phyloP scores from a whole-genome alignment of 2,888 invertebrate genomes.

The Acleris cristana region DNA sequence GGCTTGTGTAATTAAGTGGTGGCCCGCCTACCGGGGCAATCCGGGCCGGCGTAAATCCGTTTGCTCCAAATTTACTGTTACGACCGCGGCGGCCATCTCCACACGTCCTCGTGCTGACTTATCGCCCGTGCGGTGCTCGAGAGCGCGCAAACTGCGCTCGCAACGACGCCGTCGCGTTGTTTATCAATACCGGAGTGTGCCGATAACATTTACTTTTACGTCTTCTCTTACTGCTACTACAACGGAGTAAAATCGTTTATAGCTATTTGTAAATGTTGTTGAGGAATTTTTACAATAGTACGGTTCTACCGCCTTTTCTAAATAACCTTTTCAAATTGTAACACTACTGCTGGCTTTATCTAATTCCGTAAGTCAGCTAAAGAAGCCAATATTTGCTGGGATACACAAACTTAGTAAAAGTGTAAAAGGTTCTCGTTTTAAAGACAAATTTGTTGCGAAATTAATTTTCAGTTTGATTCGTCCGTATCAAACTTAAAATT shows the following conservation, averaged over 20 bases:
- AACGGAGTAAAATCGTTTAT: not conserved
- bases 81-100: slow-evolving; percentile 57
- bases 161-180: slow-evolving; percentile 21
- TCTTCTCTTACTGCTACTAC: not conserved
- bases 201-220: slow-evolving; percentile 3
- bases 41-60: slow-evolving; percentile 65
- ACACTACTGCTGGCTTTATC: too few species aligned
- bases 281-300: too few species aligned
- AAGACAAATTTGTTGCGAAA: too few species aligned
- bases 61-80: slow-evolving; percentile 81
- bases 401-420: too few species aligned
- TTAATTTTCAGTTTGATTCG: too few species aligned
- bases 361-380: too few species aligned
- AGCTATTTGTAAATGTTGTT: too few species aligned
- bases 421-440: too few species aligned
- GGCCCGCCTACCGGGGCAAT: slow-evolving; percentile 57
- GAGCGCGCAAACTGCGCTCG: slow-evolving; percentile 11
- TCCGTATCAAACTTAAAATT: too few species aligned
- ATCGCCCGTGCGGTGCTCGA: slow-evolving; percentile 20
- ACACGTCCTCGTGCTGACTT: slow-evolving; percentile 36
- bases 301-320: too few species aligned
- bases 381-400: too few species aligned
- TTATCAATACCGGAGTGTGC: slow-evolving; percentile 23
- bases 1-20: slow-evolving; percentile 73
- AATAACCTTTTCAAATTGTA: too few species aligned